Conservation (phyloP, 2,888 invertebrate genomes). For the Scaptomyza flava region DNA sequence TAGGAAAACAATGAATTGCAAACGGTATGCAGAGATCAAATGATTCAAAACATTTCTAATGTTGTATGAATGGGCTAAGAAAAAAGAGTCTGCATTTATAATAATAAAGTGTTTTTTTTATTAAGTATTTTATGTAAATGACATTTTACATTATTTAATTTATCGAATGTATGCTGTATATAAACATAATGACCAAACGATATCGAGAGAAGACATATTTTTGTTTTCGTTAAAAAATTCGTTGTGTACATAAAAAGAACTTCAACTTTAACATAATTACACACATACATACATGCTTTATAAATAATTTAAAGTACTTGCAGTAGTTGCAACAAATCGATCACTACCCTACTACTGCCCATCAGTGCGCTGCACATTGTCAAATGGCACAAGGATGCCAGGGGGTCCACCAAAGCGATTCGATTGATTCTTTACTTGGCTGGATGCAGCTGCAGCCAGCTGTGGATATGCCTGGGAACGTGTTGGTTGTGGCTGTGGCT, state of each 20-base stretch:
- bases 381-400: conserved; percentile 82
- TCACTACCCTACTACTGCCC: conserved; percentile 48
- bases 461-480: conserved; percentile 18
- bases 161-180: conserved; percentile 4
- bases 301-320: conserved; percentile 76
- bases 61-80: too few relatives aligned
- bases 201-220: neutral
- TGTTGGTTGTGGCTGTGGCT: conserved; percentile 19
- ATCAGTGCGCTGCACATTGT: conserved; percentile 70
- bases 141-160: conserved; percentile 37
- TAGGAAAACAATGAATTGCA: neutral
- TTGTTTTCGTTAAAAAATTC: conserved; percentile 38
- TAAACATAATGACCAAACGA: conserved; percentile 6
- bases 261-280: conserved; percentile 57
- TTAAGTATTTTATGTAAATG: conserved; percentile 30
- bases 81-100: too few relatives aligned
- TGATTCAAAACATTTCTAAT: too few relatives aligned
- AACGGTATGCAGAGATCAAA: too few relatives aligned
- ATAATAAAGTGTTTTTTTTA: too few relatives aligned
- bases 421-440: conserved; percentile 1
- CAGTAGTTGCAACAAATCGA: conserved; percentile 11
- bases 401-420: conserved; percentile 84
- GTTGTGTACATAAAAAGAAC: conserved; percentile 19
- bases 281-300: conserved; percentile 60
- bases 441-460: conserved; percentile 3